Base-by-base conservation (phyloP, 2,888 invertebrate species). In the Dynastes tityus region DNA sequence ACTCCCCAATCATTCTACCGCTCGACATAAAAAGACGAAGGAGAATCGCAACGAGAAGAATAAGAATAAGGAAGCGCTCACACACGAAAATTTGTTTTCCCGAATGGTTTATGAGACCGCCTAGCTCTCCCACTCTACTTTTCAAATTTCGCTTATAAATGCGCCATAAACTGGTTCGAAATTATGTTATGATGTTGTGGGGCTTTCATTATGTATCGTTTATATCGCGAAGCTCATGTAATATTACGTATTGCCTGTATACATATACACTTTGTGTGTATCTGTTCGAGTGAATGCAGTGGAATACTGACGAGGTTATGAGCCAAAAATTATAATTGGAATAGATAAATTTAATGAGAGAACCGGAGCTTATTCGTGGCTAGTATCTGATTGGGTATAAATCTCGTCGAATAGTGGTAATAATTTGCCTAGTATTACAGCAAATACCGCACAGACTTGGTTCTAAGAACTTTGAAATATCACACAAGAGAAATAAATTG, bases 281-380 rank as follows among this genome's bases (percentile, higher is more conserved):
- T 63, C 27, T 32, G 49, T 67, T 40, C 27, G 29, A 9, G 22
- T 22, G 29, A 51, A 68, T 68, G 68, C 68, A 68, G 29, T 29
- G 68, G 76, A 80, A 70, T 68, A 70, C 79, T 81, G 82, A 81
- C 81, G 78, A 71, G 78, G 82, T 80, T 81, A 81, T 75, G 82
- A 82, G 84, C 84, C 83, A 84, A 84, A 83, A 83, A 84, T 82
- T 82, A 80, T 84, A 84, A 84, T 84, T 83, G 82, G 83, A 84
- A 83, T 78, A 81, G 78, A 83, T 83, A 84, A 83, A 82, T 83
- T 80, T 80, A 40, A 61, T 58, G 61, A 74, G 29, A 16, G n/a
- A 74, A 1, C 27, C 22, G 86, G 85, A 86, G 27, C 61, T 61
- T 29, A 49, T 49, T 74, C 61, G 29, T 32, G 13, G 22, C 2